A percentile compares a stretch with the other conserved stretches of the same genome.
phyloP scores from a whole-genome alignment of 2,888 invertebrate genomes.

The Polia nebulosa region DNA sequence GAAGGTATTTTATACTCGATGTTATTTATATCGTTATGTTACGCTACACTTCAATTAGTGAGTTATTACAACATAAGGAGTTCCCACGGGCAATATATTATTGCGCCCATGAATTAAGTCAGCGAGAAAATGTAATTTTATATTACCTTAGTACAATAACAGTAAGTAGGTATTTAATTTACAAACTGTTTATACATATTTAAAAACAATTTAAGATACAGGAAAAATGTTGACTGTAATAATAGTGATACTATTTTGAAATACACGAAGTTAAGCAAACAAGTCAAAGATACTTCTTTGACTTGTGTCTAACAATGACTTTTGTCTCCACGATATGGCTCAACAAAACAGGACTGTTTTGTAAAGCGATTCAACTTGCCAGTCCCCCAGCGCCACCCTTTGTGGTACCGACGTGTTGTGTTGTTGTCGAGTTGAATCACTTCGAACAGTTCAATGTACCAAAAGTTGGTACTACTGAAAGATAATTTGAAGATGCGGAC shows the following conservation, averaged over 20 bases:
- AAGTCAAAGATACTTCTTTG: no score
- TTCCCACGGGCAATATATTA: slow-evolving; percentile 1
- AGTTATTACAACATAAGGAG: not conserved
- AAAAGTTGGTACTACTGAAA: no score
- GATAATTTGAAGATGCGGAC: no score
- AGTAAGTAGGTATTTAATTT: not conserved
- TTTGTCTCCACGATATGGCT: not conserved
- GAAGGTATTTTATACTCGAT: no score
- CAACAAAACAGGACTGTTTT: no score
- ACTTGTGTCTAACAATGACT: not conserved
- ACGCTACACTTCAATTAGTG: no score
- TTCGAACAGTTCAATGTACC: no score
- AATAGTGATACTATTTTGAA: not conserved
- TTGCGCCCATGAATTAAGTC: slow-evolving; percentile 1
- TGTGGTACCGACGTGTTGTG: no score
- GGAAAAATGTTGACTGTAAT: not conserved
- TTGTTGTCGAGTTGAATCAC: no score
- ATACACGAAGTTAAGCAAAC: not conserved
- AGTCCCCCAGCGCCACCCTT: no score
- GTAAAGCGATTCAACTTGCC: no score
- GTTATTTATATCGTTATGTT: no score
- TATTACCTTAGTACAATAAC: not conserved
- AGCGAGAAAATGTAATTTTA: not conserved
- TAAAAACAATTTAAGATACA: not conserved
- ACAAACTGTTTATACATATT: not conserved